Base-by-base conservation (phyloP, 1,140 invertebrate species). In the Centruroides vittatus region DNA sequence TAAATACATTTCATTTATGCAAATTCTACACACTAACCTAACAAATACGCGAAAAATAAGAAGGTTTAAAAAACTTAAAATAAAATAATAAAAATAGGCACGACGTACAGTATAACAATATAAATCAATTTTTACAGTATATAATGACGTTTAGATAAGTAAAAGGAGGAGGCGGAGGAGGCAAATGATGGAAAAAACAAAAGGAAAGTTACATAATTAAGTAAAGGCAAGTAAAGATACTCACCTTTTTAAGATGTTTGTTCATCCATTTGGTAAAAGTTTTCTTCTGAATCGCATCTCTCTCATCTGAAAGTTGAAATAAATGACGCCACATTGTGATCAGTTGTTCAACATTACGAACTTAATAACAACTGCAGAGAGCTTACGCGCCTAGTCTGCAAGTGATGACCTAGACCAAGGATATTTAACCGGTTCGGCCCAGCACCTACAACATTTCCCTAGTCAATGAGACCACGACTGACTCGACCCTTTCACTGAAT, bases 201-300 rank as follows among this genome's bases (percentile, higher is more conserved):
- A 23, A 23, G 23, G 23, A 23, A 23, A 23, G 23, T 23, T 23
- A 23, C 2, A 23, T 23, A 23, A 23, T 23, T 23, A 41, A 41
- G 41, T 41, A 41, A 41, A 41, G 8, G 41, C 5, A 41, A 41
- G 41, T 57, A 53, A 60, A 54, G 49, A 34, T 13, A 68, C 78
- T 85, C 83, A 98, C 95, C 90, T 98, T 99, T 79, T 92, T 90
- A 70, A 99, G 83, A 80, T 99, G 95, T 83, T 98, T 98, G 84
- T 99, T 99, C 78, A 98, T 92, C 95, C 95, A 98, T 86, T 98
- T 98, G 68, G 95, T 98, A 78, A 99, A 99, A 68, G 95, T 98
- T 80, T 98, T 99, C 83, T 98, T 98, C 79, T 99, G 95, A 74
- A 98, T 97, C 68, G 92, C 91, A 81, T 99, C 95, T 78, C 95